Evolutionary conservation across 2,113 vertebrate species (phyloP), one percentile per base, ranked within the genome.

Genomic region (Oceanites oceanicus): DNA sequence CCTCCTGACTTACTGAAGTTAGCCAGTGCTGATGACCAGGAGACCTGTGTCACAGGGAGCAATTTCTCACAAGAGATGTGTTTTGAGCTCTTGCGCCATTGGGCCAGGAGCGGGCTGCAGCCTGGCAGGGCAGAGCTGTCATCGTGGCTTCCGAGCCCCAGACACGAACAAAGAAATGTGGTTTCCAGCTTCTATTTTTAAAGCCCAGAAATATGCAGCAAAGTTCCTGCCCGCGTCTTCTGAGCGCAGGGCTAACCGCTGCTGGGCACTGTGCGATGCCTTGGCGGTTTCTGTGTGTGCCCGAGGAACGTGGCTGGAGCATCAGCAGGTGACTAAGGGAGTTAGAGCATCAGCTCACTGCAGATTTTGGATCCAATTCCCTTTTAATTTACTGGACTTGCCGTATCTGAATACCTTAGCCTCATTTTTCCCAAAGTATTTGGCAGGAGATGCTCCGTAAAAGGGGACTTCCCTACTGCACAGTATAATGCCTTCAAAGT

Each of bases 101-200:
- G 14, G 14, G 10, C 78, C n/a, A 38, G 71, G 50, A 88, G 47
- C 68, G 85, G 52, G 17, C 58, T 75, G 53, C 67, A 93, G 88
- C 75, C 77, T 92, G 42, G 68, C 66, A 70, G 44, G 71, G 59
- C 79, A 93, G 56, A 93, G 65, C 72, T 91, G 55, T 93, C 79
- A 67, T 87, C 44, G 8, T 86, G 88, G 88, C 65, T 94, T 88
- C 79, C 1, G 2, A 87, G 59, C 67, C 61, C 27, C 38, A 91
- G 77, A 85, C 8, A 4, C 11, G 81, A 96, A 88, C 49, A 80
- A 70, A 86, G 77, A 32, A 17, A 36, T 65, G 88, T 75, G 72
- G 72, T 86, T 96, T 82, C 67, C 76, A 80, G 20, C 40, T 91
- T 89, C 93, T 95, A 95, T 96, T 94, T 97, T 90, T 93, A 71